Base-by-base conservation (phyloP, 2,797 vertebrate genomes). In the Gambusia yucatana region DNA sequence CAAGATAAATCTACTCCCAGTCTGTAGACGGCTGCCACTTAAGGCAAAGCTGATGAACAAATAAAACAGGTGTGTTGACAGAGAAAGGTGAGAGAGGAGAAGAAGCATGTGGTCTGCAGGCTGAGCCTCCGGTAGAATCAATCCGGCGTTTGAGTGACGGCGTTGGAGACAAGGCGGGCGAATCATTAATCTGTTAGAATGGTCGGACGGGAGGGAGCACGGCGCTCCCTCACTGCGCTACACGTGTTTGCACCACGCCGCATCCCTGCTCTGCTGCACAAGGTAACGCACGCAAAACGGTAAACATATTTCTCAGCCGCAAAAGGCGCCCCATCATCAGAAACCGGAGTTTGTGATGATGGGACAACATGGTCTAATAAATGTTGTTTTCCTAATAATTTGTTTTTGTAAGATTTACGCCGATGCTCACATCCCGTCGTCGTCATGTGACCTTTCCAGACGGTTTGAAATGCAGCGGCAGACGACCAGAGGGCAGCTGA, bases 71-170 rank as follows among this genome's bases (percentile, higher is more conserved):
- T 30, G 83, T 87, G 81, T 75, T 71, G 22, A 77, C 72, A 67
- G 78, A 83, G 50, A 82, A 72, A 77, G 75, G 70, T 67, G 63
- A 47, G 57, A 72, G 6, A 71, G 74, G 33, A n/a, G 52, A 55
- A 44, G 72, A 28, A 39, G 17, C 43, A 17, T 44, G 71, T 52
- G 17, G 71, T 83, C 75, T 75, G 82, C 65, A 52, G 71, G 72
- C 20, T 17, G 43, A 72, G 83, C 75, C 85, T 82, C 22, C 74
- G 73, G 81, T 84, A 76, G 85, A 88, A 93, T 94, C 90, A 88
- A 87, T 92, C 82, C 48, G 84, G 63, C 83, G 77, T 84, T 84
- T 94, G 93, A 94, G 82, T 93, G 94, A 93, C 93, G 93, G 88
- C 22, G 72, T 61, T 82, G 63, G 76, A 55, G 77, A 76, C 61